phyloP scores from a whole-genome alignment of 2,113 vertebrate genomes.

The Boulengeromyrus knoepffleri region DNA sequence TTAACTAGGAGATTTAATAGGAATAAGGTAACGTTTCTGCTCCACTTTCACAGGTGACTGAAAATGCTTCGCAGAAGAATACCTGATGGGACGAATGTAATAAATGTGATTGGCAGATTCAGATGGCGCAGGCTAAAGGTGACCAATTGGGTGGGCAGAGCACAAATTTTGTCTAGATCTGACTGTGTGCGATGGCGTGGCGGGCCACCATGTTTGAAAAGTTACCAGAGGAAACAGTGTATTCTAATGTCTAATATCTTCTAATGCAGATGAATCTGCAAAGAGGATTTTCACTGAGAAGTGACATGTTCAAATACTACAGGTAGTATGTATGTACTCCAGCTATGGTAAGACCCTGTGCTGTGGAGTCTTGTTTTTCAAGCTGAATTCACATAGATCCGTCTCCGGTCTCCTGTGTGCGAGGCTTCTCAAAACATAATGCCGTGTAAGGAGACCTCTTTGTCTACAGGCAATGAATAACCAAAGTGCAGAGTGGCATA shows the following conservation, averaged over 20 bases:
- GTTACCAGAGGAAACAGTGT: background rate
- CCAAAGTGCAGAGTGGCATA: conserved; percentile 44
- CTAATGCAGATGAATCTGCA: background rate
- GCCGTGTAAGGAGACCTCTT: conserved; percentile 37
- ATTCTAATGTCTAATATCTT: background rate
- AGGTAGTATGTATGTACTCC: background rate
- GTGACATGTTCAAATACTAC: background rate
- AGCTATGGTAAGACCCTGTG: background rate
- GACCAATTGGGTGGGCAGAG: background rate
- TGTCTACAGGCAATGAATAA: conserved; percentile 43
- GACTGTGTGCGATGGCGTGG: background rate
- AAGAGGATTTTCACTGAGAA: background rate
- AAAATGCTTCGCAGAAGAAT: too few species aligned
- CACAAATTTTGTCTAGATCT: too few species aligned
- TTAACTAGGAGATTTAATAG: too few species aligned
- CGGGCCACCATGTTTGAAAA: background rate
- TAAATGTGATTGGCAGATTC: too few species aligned
- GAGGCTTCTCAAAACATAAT: conserved; percentile 39
- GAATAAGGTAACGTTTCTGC: too few species aligned
- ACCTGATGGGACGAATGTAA: too few species aligned
- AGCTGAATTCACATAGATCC: background rate
- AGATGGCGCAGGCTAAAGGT: background rate
- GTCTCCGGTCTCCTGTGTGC: conserved; percentile 27
- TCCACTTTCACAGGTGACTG: too few species aligned
- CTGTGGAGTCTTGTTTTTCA: background rate